Base-by-base conservation (phyloP, 2,797 vertebrate species). In the Menidia menidia region DNA sequence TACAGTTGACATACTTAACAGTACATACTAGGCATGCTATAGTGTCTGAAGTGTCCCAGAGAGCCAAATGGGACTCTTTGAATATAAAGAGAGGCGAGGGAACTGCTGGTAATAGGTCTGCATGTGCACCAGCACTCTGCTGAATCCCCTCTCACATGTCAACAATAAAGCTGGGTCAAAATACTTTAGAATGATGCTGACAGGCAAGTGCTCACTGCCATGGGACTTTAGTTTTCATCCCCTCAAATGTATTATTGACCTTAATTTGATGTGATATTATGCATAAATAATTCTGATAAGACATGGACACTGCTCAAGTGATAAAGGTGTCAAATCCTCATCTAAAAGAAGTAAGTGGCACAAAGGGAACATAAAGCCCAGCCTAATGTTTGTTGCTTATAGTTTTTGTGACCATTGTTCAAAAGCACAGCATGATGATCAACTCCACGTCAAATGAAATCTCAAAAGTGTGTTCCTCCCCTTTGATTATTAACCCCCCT, bases 1-100 rank as follows among this genome's bases (percentile, higher is more conserved):
- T 25, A 57, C 44, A 69, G 39, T 60, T 3, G 6, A 73, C 78
- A 60, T 18, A 62, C 56, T 69, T 35, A 83, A 81, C 57, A 58
- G 53, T 39, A 35, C 74, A 85, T 72, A 51, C 68, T 58, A 39
- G 41, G 16, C 58, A 47, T 41, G 19, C 16, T 66, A 14, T 25
- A 41, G 15, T 51, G 42, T 56, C 45, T 6, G 44, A 75, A 60
- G 39, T 8, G 39, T 51, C 56, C 67, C 25, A 11, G 35, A 48
- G 14, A 25, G 52, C 51, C 61, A 10, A 6, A 7, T 33, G 51
- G 56, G 55, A 60, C 73, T 56, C 51, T 60, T 59, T 51, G 42
- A 44, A 73, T 65, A 63, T 66, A 68, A 73, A 71, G n/a, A 12
- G 48, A 9, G 42, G 31, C 39, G 33, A 47, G 41, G 44, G 25